A percentile compares a stretch with the other conserved stretches of the same genome.
phyloP scores from a whole-genome alignment of 2,888 invertebrate species.

The Diarsia rubi region DNA sequence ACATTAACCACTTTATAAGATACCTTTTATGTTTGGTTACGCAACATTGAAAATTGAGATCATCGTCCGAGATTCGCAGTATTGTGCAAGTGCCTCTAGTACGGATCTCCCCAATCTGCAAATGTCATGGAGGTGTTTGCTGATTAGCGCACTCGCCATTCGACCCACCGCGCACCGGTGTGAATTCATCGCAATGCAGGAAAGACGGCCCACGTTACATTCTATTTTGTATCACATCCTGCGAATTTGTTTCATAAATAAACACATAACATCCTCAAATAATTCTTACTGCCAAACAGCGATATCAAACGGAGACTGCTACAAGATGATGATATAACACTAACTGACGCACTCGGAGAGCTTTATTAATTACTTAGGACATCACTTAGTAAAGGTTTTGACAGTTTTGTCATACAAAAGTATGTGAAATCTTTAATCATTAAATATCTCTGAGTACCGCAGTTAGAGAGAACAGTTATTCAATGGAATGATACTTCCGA shows the following conservation, averaged over 20 bases:
- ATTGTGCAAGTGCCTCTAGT: constrained; percentile 54
- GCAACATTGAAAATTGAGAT: constrained; percentile 76
- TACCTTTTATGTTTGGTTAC: constrained; percentile 59
- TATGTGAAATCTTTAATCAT: too few species aligned
- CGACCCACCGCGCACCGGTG: background rate
- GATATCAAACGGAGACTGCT: background rate
- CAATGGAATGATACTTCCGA: background rate
- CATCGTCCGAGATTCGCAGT: constrained; percentile 75
- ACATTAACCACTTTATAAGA: constrained; percentile 74
- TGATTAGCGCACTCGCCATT: background rate
- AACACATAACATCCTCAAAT: constrained; percentile 17
- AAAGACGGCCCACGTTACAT: constrained; percentile 9
- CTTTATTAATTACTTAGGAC: too few species aligned
- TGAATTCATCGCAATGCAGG: constrained; percentile 11
- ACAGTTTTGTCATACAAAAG: too few species aligned
- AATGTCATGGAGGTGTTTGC: constrained; percentile 28
- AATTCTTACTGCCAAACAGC: constrained; percentile 5
- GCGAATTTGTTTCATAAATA: constrained; percentile 19
- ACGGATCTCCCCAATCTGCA: constrained; percentile 19
- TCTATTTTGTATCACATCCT: constrained; percentile 37
- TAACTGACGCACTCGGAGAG: too few species aligned
- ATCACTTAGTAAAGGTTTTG: too few species aligned
- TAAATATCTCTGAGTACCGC: too few species aligned
- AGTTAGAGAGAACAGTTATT: background rate
- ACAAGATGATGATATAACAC: background rate